A percentile compares a stretch with the other conserved stretches of the same genome.
These are phyloP conservation scores for Amaurobius ferox DNA, from an alignment of 2,888 invertebrate genomes.

Conservation along the genomic window DNA sequence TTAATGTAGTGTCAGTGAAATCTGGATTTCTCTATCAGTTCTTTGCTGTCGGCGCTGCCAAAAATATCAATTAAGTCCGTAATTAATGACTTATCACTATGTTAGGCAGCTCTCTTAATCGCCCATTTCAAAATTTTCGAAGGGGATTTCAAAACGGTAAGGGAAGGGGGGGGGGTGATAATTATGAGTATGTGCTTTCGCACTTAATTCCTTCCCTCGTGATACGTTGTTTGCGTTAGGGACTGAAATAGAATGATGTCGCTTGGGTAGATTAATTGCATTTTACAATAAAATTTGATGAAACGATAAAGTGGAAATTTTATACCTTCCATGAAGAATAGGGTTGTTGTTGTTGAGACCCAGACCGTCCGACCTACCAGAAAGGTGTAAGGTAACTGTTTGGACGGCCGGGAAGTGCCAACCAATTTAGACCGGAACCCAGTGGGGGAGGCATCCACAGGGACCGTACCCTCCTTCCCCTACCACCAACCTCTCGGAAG, in stretches of 20 bases:
- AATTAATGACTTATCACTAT: constrained; percentile 57
- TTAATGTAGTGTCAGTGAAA: not conserved
- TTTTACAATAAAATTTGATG: not conserved
- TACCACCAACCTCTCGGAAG: too few species aligned
- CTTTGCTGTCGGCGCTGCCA: constrained; percentile 30
- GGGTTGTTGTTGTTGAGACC: too few species aligned
- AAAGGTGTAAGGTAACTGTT: too few species aligned
- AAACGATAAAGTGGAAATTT: too few species aligned
- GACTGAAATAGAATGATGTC: not conserved
- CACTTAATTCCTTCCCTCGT: constrained; percentile 1
- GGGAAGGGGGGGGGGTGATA: not conserved
- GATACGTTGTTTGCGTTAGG: not conserved
- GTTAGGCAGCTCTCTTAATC: constrained; percentile 26
- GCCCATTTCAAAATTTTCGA: constrained; percentile 15
- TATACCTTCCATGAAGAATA: too few species aligned
- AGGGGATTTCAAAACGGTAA: not conserved
- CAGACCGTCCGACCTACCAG: too few species aligned
- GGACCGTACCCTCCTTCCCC: too few species aligned
- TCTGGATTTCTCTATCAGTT: constrained; percentile 30
- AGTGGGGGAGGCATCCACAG: too few species aligned
- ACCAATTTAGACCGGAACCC: too few species aligned
- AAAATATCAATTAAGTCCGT: constrained; percentile 60
- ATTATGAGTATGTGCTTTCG: not conserved
- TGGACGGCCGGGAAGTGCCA: too few species aligned
- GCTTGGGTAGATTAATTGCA: not conserved